Conservation (phyloP, 2,797 vertebrate genomes). For the Hypotaenidia okinawae region DNA sequence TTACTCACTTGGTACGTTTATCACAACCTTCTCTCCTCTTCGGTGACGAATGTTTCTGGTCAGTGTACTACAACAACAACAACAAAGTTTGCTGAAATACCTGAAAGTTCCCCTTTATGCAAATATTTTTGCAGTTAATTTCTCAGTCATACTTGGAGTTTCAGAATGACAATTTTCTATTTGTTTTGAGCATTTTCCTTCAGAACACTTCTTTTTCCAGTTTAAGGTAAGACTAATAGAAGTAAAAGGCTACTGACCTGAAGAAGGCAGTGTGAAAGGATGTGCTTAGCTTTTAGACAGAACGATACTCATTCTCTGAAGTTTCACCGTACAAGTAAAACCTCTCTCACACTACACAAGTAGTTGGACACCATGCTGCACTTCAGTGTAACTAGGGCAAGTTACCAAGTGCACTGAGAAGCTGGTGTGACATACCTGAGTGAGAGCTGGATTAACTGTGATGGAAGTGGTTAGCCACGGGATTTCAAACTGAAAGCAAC, state of each 20-base stretch:
- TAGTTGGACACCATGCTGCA: background rate
- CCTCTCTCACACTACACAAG: background rate
- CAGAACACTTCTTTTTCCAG: background rate
- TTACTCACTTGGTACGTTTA: constrained; percentile 96
- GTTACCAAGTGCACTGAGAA: background rate
- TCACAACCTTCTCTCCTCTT: constrained; percentile 94
- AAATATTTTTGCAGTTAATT: background rate
- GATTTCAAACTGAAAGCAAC: background rate
- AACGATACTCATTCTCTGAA: background rate
- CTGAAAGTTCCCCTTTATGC: background rate
- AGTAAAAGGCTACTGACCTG: background rate
- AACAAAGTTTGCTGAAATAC: background rate
- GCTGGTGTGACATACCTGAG: background rate
- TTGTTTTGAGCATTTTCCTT: background rate
- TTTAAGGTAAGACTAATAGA: background rate
- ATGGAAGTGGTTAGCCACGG: background rate
- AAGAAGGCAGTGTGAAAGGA: background rate
- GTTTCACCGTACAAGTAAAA: background rate
- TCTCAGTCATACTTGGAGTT: background rate
- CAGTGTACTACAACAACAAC: constrained; percentile 83
- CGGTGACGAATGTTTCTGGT: constrained; percentile 96
- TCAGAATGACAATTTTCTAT: background rate
- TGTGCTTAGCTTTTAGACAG: background rate
- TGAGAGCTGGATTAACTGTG: background rate
- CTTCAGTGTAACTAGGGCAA: background rate